Conservation (phyloP, 2,888 invertebrate species). For the Agrilus cyanescens region DNA sequence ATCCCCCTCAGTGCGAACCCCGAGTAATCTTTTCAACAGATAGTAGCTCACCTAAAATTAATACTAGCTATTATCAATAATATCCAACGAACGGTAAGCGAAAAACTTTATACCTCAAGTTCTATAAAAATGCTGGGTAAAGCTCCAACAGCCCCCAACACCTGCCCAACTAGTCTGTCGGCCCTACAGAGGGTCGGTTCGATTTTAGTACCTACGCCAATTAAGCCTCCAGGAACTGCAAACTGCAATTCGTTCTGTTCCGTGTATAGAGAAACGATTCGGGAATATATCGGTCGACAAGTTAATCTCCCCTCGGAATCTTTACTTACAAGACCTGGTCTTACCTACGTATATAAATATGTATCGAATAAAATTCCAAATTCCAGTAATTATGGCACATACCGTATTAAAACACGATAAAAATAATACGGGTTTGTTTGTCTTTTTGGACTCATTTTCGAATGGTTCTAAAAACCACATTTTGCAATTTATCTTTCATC, state of each 20-base stretch:
- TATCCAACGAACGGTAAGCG: neutral
- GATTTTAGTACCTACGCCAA: slow-evolving; percentile 98
- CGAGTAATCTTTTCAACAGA: slow-evolving; percentile 85
- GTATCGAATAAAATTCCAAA: no score
- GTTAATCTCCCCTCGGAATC: slow-evolving; percentile 91
- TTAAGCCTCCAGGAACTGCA: slow-evolving; percentile 98
- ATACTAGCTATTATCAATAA: slow-evolving; percentile 3
- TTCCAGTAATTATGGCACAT: no score
- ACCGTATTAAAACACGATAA: no score
- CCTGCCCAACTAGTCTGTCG: slow-evolving; percentile 94
- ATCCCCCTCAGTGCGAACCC: slow-evolving; percentile 97
- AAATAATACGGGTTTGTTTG: no score
- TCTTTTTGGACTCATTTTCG: no score
- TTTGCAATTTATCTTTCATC: no score
- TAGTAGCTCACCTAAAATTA: slow-evolving; percentile 63
- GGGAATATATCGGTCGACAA: slow-evolving; percentile 92
- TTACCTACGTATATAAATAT: slow-evolving; percentile 37
- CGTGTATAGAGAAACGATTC: slow-evolving; percentile 92
- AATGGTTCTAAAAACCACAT: no score
- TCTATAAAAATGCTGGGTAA: slow-evolving; percentile 96
- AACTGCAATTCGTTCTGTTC: slow-evolving; percentile 98
- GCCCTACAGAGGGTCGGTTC: slow-evolving; percentile 98
- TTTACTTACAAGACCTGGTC: slow-evolving; percentile 95
- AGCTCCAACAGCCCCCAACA: slow-evolving; percentile 84
- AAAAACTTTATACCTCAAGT: slow-evolving; percentile 62